A percentile compares a stretch with the other conserved stretches of the same genome.
Evolutionary conservation across 2,797 vertebrate species (phyloP).

Genomic region (Xiphophorus birchmanni): DNA sequence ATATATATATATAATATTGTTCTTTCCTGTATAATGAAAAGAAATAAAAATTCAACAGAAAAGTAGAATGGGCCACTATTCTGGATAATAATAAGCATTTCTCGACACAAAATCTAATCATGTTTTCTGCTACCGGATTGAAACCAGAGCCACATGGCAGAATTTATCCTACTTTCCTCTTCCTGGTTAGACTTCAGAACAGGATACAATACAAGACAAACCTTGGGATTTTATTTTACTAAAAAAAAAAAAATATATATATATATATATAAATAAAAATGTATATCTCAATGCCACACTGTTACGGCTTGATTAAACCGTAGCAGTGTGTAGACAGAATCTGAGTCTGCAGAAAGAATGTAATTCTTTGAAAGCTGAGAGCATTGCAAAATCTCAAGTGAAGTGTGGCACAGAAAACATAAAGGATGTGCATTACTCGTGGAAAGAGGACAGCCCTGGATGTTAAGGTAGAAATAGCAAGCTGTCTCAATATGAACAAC

Average conservation of each 20-base stretch:
- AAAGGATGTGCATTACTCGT: neutral
- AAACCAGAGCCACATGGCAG: slow-evolving; percentile 63
- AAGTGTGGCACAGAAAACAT: neutral
- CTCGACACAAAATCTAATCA: slow-evolving; percentile 73
- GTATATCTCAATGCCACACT: neutral
- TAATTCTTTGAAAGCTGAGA: neutral
- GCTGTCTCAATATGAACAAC: neutral
- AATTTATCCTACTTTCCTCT: slow-evolving; percentile 57
- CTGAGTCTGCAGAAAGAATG: neutral
- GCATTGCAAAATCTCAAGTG: neutral
- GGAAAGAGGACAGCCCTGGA: neutral
- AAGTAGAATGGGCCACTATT: slow-evolving; percentile 64
- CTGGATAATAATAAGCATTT: slow-evolving; percentile 72
- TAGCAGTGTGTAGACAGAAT: neutral
- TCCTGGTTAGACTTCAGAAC: slow-evolving; percentile 12
- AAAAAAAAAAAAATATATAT: slow-evolving; percentile 26
- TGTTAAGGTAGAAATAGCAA: neutral
- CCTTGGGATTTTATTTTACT: slow-evolving; percentile 61
- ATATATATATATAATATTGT: neutral
- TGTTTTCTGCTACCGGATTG: slow-evolving; percentile 75
- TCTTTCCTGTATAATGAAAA: neutral
- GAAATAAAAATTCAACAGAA: neutral
- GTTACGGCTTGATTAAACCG: neutral
- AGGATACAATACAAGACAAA: slow-evolving; percentile 56
- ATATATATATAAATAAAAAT: too few relatives aligned